These are phyloP conservation scores for Acrocephalus scirpaceus DNA, from an alignment of 2,797 vertebrate genomes.

Conservation along the genomic window DNA sequence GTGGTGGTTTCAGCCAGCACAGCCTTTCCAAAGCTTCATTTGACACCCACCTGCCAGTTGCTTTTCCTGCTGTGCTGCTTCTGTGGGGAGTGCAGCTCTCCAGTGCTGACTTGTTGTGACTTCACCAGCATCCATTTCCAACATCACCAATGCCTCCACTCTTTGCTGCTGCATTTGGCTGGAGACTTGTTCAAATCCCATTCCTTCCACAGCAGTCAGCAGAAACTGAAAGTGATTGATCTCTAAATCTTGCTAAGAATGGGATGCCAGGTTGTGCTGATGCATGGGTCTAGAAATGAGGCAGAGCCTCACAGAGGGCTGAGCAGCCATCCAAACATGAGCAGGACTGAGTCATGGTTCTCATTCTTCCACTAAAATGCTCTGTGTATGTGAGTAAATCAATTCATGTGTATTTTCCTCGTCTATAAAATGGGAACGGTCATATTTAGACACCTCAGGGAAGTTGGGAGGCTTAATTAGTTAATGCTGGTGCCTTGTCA, in stretches of 20 bases:
- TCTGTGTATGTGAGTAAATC: not conserved
- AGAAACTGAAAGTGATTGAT: not conserved
- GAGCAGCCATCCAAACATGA: not conserved
- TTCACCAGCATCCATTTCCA: not conserved
- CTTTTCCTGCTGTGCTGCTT: not conserved
- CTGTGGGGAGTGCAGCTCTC: not conserved
- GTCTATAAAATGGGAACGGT: not conserved
- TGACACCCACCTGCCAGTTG: not conserved
- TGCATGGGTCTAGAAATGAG: accelerated
- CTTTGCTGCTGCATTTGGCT: not conserved
- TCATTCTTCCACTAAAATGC: not conserved
- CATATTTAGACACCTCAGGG: not conserved
- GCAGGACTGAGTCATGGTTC: not conserved
- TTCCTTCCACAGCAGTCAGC: not conserved
- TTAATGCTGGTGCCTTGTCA: constrained; percentile 27
- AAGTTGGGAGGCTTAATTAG: not conserved
- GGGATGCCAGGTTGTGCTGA: not conserved
- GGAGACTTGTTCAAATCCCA: not conserved
- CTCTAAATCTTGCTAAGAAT: not conserved
- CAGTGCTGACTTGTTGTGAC: not conserved
- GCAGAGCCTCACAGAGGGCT: not conserved
- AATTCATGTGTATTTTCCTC: not conserved
- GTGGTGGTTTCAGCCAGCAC: not conserved
- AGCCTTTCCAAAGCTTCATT: not conserved
- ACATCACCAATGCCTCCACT: not conserved